A percentile compares a stretch with the other conserved stretches of the same genome.
These are phyloP conservation scores for Agriopis aurantiaria DNA, from an alignment of 2,888 invertebrate genomes.

Conservation along the genomic window DNA sequence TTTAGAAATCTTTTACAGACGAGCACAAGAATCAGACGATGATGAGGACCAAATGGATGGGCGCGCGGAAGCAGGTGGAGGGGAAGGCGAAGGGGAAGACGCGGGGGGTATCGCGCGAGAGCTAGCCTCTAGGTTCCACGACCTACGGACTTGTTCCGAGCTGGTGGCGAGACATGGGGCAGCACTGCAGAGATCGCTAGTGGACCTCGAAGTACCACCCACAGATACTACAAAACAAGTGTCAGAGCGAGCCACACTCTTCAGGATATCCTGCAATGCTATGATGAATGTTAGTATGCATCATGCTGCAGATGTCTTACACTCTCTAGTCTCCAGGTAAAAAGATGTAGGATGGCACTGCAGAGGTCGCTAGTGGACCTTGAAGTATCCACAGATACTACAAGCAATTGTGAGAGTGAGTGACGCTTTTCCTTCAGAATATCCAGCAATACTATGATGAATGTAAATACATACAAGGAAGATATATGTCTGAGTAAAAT, in stretches of 20 bases:
- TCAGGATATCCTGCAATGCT: slow-evolving; percentile 97
- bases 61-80: slow-evolving; percentile 76
- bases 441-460: slow-evolving; percentile 98
- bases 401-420: slow-evolving; percentile 97
- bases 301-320: background rate
- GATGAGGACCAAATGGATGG: slow-evolving; percentile 89
- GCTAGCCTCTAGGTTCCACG: slow-evolving; percentile 92
- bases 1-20: slow-evolving; percentile 56
- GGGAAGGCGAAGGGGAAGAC: slow-evolving; percentile 86
- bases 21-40: slow-evolving; percentile 91
- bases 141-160: slow-evolving; percentile 96
- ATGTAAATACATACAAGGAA: slow-evolving; percentile 81
- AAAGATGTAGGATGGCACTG: background rate
- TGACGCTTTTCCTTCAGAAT: slow-evolving; percentile 94
- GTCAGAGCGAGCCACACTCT: slow-evolving; percentile 97
- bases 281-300: slow-evolving; percentile 95
- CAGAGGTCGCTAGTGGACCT: slow-evolving; percentile 86
- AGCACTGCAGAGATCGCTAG: slow-evolving; percentile 92
- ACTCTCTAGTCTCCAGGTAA: background rate
- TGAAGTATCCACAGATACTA: slow-evolving; percentile 91
- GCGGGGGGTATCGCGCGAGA: slow-evolving; percentile 89
- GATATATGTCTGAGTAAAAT: too few species aligned
- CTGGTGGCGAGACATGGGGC: slow-evolving; percentile 95
- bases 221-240: slow-evolving; percentile 94
- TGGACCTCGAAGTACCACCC: slow-evolving; percentile 91